Base-by-base conservation (phyloP, 2,113 vertebrate species). In the Brevimyrus niger region DNA sequence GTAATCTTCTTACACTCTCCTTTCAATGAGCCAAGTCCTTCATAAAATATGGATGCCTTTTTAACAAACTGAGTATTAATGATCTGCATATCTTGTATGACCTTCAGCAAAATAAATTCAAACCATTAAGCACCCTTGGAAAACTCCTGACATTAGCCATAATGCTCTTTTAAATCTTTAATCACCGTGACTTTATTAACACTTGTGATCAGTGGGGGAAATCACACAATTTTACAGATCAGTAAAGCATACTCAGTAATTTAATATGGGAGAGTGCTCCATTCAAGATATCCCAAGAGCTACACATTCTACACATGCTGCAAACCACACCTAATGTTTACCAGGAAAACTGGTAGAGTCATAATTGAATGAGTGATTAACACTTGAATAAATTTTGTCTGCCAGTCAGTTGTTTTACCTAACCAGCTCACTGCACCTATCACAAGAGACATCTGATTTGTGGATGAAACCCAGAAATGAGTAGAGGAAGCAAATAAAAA, bases 131-230 rank as follows among this genome's bases (percentile, higher is more conserved):
- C 21, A 47, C 82, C 82, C 23, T 46, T n/a, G 44, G 42, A 47
- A 85, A n/a, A n/a, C 21, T 84, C 82, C 44, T 47, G 46, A 47
- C 44, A 85, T 47, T 85, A 48, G 9, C 23, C 21, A 85, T 85
- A 76, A 76, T 42, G 35, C 31, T 76, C 31, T 23, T 85, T 85
- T 47, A 47, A 85, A 48, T 48, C 82, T 85, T 48, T 47, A 85
- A 85, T 85, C 21, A 85, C 82, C 3, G 46, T 85, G 82, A 47
- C 82, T 47, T 85, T 48, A 85, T 85, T 85, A 47, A 47, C 82
- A 85, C 82, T 85, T 85, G 82, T 85, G 82, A 85, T 48, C 46
- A 85, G 38, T 85, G 82, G 46, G 4, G 44, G 44, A 42, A 85
- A 85, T 85, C 46, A 85, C 42, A 48, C 21, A 11, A 27, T 85